These are phyloP conservation scores for Megalopta genalis DNA, from an alignment of 1,140 invertebrate genomes.

Conservation along the genomic window DNA sequence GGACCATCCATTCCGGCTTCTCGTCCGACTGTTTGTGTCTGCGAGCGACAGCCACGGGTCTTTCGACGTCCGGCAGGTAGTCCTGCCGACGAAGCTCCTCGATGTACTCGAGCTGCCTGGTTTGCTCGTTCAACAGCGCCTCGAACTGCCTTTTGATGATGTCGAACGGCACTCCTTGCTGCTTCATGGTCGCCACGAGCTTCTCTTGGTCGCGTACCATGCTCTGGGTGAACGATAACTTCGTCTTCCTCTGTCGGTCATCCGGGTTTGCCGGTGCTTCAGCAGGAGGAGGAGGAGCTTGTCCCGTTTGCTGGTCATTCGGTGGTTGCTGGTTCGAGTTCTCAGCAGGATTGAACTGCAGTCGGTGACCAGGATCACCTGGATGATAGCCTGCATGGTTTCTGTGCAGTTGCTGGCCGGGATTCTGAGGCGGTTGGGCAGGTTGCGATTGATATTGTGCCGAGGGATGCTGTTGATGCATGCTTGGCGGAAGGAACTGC, in stretches of 20 bases:
- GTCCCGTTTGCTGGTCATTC: not conserved
- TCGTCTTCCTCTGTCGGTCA: not conserved
- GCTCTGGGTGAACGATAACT: constrained; percentile 61
- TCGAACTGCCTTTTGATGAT: constrained; percentile 73
- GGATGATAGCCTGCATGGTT: not conserved
- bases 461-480: not conserved
- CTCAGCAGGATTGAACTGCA: not conserved
- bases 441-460: not conserved
- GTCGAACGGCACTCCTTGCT: constrained; percentile 68
- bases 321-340: constrained; percentile 19
- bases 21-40: constrained; percentile 50
- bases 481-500: not conserved
- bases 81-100: constrained; percentile 43
- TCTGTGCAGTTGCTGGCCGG: constrained; percentile 1
- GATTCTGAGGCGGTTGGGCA: not conserved
- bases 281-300: not conserved
- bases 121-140: constrained; percentile 69
- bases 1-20: constrained; percentile 73
- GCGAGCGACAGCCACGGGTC: not conserved
- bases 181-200: constrained; percentile 66
- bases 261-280: not conserved
- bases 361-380: too few species aligned
- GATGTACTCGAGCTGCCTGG: constrained; percentile 63
- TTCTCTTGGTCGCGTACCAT: constrained; percentile 74
- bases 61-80: not conserved